Evolutionary conservation across 2,888 invertebrate genomes (phyloP), one percentile per base, ranked within the genome.

Genomic region (Synergus itoensis): DNA sequence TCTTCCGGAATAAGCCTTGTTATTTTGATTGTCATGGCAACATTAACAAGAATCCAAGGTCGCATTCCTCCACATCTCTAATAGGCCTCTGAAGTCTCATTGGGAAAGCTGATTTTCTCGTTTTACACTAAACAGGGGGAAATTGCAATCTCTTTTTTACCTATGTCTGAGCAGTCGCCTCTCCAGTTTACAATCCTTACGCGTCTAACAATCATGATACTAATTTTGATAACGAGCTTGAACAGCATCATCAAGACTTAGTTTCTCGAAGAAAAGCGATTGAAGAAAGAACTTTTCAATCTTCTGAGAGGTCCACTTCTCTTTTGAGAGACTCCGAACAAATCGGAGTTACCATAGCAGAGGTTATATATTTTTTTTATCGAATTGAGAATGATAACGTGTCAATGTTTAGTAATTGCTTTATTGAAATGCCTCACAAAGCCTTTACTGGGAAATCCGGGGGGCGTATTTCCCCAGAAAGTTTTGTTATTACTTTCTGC

Each of bases 331-430:
- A 99, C 89, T 97, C 98, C 0, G 99, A 99, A 92, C 96, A 97
- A 91, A 96, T 99, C 83, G 99, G 99, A 41, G 96, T 96, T 82
- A 96, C 97, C 1, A 99, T 99, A 7, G 99, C 99, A 9, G 97
- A 98, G 93, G 95, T 95, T 69, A 82, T 75, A 18, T 82, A 75
- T 41, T 41, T 16, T 77, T 16, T 60, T 75, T 36, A 28, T 36
- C 45, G 1, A 53, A 43, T 75, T 75, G 36, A 14, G 12, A n/a
- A 9, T 45, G 18, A 12, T 67, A 67, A 65, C 18, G 12, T 67
- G 8, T 45, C 45, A 67, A 28, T 45, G 14, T 28, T 62, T 62
- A 45, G 21, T 62, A 11, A 36, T 48, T 48, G 45, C 4, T 48
- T 48, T 16, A 48, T 14, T 48, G 4, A 48, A 48, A 62, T 21